Conservation (phyloP, 2,113 vertebrate genomes). For the Aramus guarauna region DNA sequence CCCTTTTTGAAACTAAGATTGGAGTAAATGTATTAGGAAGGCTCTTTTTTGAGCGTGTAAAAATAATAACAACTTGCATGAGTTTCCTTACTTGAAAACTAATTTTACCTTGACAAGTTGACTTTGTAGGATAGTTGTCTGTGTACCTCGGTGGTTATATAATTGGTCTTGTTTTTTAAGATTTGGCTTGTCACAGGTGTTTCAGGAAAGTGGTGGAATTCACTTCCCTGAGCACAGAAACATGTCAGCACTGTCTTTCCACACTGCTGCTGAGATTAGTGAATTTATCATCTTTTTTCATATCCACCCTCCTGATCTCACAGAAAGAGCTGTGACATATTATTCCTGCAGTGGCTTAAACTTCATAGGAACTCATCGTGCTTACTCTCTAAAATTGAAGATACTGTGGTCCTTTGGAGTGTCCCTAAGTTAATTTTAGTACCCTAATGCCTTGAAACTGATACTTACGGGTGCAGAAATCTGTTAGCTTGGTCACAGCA, state of each 20-base stretch:
- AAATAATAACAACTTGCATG: background rate
- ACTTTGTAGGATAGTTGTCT: background rate
- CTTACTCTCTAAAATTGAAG: background rate
- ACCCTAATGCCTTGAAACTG: background rate
- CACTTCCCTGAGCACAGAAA: background rate
- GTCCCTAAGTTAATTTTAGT: conserved; percentile 11
- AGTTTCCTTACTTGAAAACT: background rate
- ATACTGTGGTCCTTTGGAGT: too few species aligned
- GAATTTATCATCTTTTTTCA: background rate
- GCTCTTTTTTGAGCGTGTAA: background rate
- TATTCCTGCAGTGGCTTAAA: background rate
- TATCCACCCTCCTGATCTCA: background rate
- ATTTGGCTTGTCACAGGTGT: background rate
- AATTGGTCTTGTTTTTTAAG: background rate
- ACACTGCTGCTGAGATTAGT: background rate
- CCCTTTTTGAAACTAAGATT: background rate
- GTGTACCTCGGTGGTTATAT: background rate
- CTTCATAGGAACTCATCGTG: background rate
- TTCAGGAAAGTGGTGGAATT: background rate
- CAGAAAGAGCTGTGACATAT: background rate
- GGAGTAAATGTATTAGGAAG: background rate
- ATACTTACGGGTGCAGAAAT: conserved; percentile 27
- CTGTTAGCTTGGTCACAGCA: conserved; percentile 5
- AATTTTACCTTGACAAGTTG: background rate
- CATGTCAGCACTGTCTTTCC: background rate